Conservation (phyloP, 2,113 vertebrate genomes). For the Brachirus orientalis region DNA sequence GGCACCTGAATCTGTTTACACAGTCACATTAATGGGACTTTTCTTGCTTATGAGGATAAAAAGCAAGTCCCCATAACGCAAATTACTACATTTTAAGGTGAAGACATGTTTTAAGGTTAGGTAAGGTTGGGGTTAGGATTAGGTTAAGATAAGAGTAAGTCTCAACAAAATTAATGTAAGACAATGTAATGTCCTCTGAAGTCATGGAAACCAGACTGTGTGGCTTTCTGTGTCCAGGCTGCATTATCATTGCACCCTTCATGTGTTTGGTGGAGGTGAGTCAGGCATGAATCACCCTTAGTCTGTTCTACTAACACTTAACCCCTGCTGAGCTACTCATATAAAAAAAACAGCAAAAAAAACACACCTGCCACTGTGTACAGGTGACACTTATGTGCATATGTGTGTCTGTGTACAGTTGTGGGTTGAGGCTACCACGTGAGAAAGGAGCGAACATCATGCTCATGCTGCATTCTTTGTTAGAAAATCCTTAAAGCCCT, state of each 20-base stretch:
- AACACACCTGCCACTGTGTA: slow-evolving; percentile 12
- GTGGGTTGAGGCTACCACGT: slow-evolving; percentile 25
- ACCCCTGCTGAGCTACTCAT: slow-evolving; percentile 43
- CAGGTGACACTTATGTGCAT: slow-evolving; percentile 50
- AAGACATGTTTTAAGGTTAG: too few relatives aligned
- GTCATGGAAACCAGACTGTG: slow-evolving; percentile 3
- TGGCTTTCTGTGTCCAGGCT: slow-evolving; percentile 15
- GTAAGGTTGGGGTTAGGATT: too few relatives aligned
- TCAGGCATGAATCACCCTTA: slow-evolving; percentile 55
- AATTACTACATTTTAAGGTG: too few relatives aligned
- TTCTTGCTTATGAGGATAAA: too few relatives aligned
- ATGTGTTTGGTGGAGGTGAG: slow-evolving; percentile 63
- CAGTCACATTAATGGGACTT: too few relatives aligned
- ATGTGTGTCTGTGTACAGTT: slow-evolving; percentile 15
- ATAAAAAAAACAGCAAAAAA: background rate
- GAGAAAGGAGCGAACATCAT: slow-evolving; percentile 54
- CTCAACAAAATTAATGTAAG: too few relatives aligned
- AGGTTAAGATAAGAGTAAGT: too few relatives aligned
- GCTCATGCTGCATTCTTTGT: slow-evolving; percentile 66
- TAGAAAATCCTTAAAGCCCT: slow-evolving; percentile 74
- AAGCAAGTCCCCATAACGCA: too few relatives aligned
- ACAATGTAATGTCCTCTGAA: too few relatives aligned
- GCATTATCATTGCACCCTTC: slow-evolving; percentile 35
- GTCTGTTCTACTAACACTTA: slow-evolving; percentile 47
- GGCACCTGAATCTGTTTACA: too few relatives aligned